A percentile compares a stretch with the other conserved stretches of the same genome.
Conservation (phyloP, 2,113 vertebrate genomes). For the Castor canadensis region DNA sequence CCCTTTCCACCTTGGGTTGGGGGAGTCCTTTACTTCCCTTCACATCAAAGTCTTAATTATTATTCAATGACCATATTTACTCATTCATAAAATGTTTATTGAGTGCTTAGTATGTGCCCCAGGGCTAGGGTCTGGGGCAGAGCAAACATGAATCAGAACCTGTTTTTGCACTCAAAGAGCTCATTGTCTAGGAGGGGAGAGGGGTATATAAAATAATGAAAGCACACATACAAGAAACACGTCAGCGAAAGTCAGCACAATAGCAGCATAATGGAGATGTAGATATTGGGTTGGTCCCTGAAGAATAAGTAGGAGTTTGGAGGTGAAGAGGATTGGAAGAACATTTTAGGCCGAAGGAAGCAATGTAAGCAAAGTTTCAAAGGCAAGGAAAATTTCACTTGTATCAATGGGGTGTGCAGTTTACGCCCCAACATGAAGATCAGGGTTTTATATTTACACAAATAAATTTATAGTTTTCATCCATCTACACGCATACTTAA, state of each 20-base stretch:
- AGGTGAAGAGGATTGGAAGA: not conserved
- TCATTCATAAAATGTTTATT: constrained; percentile 69
- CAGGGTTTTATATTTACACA: not conserved
- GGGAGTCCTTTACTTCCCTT: not conserved
- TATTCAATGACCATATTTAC: constrained; percentile 46
- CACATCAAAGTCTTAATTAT: constrained; percentile 51
- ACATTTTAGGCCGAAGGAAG: not conserved
- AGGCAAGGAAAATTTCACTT: not conserved
- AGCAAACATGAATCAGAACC: constrained; percentile 42
- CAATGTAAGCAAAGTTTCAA: not conserved
- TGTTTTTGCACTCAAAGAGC: constrained; percentile 43
- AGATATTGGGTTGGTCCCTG: not conserved
- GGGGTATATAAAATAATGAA: not conserved
- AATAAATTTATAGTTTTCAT: not conserved
- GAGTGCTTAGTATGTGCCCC: constrained; percentile 61
- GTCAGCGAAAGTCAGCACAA: not conserved
- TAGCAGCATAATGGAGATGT: not conserved
- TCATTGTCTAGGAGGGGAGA: constrained; percentile 37
- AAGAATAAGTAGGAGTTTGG: not conserved
- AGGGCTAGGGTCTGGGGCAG: constrained; percentile 47
- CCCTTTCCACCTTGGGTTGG: not conserved
- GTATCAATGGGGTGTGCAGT: not conserved
- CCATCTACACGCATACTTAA: not conserved
- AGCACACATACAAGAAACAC: not conserved
- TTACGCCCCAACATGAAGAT: not conserved